These are phyloP conservation scores for Esperia sulphurella DNA, from an alignment of 2,888 invertebrate genomes.

Conservation along the genomic window DNA sequence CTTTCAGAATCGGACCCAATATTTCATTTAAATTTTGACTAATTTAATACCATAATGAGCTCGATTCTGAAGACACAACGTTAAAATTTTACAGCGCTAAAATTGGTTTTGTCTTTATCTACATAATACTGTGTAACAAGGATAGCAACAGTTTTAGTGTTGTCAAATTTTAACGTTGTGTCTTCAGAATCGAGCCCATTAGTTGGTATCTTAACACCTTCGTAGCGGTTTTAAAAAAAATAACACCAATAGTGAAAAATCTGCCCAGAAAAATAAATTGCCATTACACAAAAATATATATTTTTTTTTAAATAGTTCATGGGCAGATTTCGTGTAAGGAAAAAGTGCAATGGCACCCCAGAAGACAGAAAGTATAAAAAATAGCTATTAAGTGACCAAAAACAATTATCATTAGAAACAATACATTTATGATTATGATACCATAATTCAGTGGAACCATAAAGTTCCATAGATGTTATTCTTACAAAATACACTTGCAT, in stretches of 20 bases:
- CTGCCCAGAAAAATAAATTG: background rate
- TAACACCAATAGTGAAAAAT: background rate
- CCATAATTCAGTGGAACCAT: too few species aligned
- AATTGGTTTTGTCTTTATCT: too few species aligned
- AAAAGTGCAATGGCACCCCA: constrained; percentile 2
- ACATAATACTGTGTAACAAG: too few species aligned
- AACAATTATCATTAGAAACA: background rate
- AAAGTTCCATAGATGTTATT: too few species aligned
- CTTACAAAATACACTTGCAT: too few species aligned
- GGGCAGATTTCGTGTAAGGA: background rate
- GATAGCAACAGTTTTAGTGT: too few species aligned
- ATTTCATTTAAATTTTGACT: background rate
- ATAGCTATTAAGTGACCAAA: constrained; percentile 2
- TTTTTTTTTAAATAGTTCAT: background rate
- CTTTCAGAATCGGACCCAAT: too few species aligned
- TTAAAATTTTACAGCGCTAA: too few species aligned
- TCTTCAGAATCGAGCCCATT: too few species aligned
- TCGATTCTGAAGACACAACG: too few species aligned
- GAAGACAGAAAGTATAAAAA: constrained; percentile 4
- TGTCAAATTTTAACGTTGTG: too few species aligned
- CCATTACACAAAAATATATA: background rate
- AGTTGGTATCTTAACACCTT: background rate
- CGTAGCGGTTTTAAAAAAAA: background rate
- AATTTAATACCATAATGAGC: background rate
- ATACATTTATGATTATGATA: background rate